Percentiles rank a stretch among this genome's conserved stretches.
phyloP scores from a whole-genome alignment of 2,888 invertebrate genomes.

The Crioceris asparagi region DNA sequence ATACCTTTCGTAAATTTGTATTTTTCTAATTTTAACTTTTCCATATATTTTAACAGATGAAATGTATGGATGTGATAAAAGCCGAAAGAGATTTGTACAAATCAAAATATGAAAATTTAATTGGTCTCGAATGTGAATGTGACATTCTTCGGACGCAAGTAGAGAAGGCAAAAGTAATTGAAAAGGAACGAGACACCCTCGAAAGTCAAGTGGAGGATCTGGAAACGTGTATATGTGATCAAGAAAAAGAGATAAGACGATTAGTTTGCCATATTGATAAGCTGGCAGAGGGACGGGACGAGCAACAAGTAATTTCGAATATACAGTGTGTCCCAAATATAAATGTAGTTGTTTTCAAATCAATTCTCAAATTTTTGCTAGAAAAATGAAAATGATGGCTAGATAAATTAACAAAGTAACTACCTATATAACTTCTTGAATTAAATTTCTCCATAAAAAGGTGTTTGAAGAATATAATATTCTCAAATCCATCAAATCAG shows the following conservation, averaged over 20 bases:
- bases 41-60: constrained; percentile 25
- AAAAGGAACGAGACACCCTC: constrained; percentile 42
- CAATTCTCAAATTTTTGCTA: too few species aligned
- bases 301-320: constrained; percentile 29
- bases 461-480: too few species aligned
- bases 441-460: too few species aligned
- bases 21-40: too few species aligned
- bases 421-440: too few species aligned
- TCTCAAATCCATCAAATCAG: too few species aligned
- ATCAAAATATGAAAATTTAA: constrained; percentile 29
- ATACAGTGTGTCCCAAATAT: too few species aligned
- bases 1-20: too few species aligned
- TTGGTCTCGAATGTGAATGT: constrained; percentile 28
- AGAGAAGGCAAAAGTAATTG: constrained; percentile 29
- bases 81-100: constrained; percentile 35
- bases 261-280: constrained; percentile 44
- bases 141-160: constrained; percentile 27
- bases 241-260: constrained; percentile 47
- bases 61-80: constrained; percentile 27
- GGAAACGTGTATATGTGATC: constrained; percentile 46
- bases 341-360: too few species aligned
- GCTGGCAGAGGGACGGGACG: constrained; percentile 32
- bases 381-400: too few species aligned
- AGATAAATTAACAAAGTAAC: too few species aligned
- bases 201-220: constrained; percentile 43